A percentile compares a stretch with the other conserved stretches of the same genome.
These are phyloP conservation scores for Troides aeacus DNA, from an alignment of 2,888 invertebrate genomes.

Conservation along the genomic window DNA sequence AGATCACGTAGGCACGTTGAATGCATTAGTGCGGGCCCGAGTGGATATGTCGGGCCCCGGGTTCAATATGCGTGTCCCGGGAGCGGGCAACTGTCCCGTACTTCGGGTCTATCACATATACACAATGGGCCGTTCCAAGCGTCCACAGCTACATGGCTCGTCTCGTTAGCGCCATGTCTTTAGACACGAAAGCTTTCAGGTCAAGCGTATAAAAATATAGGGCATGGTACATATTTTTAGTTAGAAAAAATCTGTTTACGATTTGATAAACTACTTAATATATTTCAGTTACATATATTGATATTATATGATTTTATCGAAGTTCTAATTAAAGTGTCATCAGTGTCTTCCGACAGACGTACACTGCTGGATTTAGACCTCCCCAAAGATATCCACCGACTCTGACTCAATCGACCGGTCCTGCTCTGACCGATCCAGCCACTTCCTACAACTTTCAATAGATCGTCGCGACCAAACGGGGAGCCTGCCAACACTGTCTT, in stretches of 20 bases:
- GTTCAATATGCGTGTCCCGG: conserved; percentile 26
- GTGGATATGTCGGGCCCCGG: conserved; percentile 10
- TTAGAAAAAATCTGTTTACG: neutral
- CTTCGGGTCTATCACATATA: conserved; percentile 12
- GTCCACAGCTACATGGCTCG: conserved; percentile 7
- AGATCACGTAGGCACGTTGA: conserved; percentile 24
- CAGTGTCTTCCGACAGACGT: no score
- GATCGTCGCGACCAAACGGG: no score
- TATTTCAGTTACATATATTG: neutral
- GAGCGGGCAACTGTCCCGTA: conserved; percentile 21
- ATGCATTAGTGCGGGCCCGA: conserved; percentile 19
- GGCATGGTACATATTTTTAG: conserved; percentile 6
- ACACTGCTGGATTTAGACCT: no score
- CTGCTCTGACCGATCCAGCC: no score
- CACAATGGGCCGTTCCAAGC: conserved; percentile 22
- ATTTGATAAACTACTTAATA: neutral
- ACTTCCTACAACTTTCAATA: no score
- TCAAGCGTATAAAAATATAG: conserved; percentile 19
- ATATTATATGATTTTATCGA: neutral
- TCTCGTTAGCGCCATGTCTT: conserved; percentile 17
- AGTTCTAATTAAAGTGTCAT: no score
- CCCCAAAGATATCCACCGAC: no score
- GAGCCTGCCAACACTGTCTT: no score
- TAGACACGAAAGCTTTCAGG: conserved; percentile 8
- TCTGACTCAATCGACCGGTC: no score